These are phyloP conservation scores for Leptoclinus maculatus DNA, from an alignment of 2,797 vertebrate genomes.

Conservation along the genomic window DNA sequence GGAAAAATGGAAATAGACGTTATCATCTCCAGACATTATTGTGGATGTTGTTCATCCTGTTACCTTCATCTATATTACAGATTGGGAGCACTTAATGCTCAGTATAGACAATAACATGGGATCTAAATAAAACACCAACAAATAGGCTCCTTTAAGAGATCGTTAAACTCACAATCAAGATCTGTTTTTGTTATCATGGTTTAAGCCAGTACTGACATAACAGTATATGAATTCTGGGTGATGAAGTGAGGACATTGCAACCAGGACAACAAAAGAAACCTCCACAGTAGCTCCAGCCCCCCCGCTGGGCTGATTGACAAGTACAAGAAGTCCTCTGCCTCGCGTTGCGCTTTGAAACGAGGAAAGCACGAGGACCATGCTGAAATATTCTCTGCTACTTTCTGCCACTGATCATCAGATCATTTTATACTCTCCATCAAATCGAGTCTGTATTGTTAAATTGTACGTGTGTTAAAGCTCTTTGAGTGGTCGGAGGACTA, in stretches of 20 bases:
- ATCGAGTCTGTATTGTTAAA: neutral
- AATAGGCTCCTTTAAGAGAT: neutral
- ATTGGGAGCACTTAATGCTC: neutral
- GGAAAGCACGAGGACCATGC: neutral
- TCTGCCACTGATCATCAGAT: slow-evolving; percentile 14
- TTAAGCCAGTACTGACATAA: neutral
- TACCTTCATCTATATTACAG: neutral
- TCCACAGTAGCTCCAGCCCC: neutral
- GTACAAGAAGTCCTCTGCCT: slow-evolving; percentile 4
- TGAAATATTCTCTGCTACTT: neutral
- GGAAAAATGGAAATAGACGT: slow-evolving; percentile 23
- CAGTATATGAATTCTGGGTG: neutral
- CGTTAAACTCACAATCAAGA: neutral
- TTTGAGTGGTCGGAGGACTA: too few relatives aligned
- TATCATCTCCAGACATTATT: slow-evolving; percentile 5
- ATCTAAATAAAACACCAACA: neutral
- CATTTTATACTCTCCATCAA: neutral
- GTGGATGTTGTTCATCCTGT: slow-evolving; percentile 4
- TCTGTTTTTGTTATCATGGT: neutral
- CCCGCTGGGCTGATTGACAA: slow-evolving; percentile 24
- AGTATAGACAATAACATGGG: neutral
- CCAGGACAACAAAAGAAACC: neutral
- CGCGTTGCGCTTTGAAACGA: slow-evolving; percentile 9
- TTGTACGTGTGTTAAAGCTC: too few relatives aligned
- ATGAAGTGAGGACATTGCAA: neutral